Evolutionary conservation across 2,888 invertebrate species (phyloP).

Genomic region (Camponotus fellah): DNA sequence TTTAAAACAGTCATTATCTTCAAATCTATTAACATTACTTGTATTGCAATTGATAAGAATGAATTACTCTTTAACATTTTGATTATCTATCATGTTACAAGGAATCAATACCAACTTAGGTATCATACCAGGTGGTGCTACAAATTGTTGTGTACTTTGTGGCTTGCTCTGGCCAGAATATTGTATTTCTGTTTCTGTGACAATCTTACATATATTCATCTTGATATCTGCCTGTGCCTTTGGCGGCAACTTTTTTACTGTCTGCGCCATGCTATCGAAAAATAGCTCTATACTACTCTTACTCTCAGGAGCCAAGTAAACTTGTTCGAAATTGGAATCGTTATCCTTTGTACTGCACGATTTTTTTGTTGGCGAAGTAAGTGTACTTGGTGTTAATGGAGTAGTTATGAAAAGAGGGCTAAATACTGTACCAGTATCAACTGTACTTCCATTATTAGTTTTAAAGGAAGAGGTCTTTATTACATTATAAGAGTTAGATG

Average conservation of each 20-base stretch:
- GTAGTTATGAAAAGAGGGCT: slow-evolving; percentile 54
- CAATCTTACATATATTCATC: slow-evolving; percentile 83
- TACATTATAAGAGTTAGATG: slow-evolving; percentile 45
- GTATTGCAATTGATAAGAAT: background rate
- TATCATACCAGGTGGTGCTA: slow-evolving; percentile 80
- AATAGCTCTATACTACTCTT: slow-evolving; percentile 81
- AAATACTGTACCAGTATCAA: slow-evolving; percentile 20
- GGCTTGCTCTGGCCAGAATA: slow-evolving; percentile 65
- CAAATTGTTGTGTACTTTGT: slow-evolving; percentile 76
- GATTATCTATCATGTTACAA: slow-evolving; percentile 83
- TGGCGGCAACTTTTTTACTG: slow-evolving; percentile 80
- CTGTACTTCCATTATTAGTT: slow-evolving; percentile 18
- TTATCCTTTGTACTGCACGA: slow-evolving; percentile 52
- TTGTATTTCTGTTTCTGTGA: slow-evolving; percentile 81
- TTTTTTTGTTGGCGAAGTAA: slow-evolving; percentile 25
- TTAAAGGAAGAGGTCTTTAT: slow-evolving; percentile 60
- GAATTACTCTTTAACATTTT: slow-evolving; percentile 65
- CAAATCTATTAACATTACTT: background rate
- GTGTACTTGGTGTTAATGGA: background rate
- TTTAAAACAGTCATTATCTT: background rate
- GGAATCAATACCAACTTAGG: slow-evolving; percentile 84
- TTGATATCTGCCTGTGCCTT: slow-evolving; percentile 82
- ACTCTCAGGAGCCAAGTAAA: slow-evolving; percentile 65
- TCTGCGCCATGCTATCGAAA: slow-evolving; percentile 83
- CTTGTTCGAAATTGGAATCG: slow-evolving; percentile 62